Base-by-base conservation (phyloP, 2,113 vertebrate genomes). In the Calypte anna region DNA sequence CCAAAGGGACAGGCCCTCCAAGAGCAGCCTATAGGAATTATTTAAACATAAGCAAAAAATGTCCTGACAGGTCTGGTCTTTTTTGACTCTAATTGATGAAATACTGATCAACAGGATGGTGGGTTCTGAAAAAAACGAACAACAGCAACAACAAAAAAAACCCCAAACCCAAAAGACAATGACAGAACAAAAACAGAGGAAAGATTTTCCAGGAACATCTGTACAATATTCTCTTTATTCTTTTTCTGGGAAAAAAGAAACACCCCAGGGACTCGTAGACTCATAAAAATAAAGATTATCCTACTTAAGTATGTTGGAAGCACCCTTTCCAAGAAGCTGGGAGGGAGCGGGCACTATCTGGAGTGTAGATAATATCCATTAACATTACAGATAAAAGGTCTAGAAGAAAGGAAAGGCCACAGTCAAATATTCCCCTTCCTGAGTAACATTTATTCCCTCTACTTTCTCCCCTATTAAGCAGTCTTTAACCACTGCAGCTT, bases 181-280 rank as follows among this genome's bases (percentile, higher is more conserved):
- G 11, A 40, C 40, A 40, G 10, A 40, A 40, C 40, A 40, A 40
- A 12, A 40, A 40, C 40, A 40, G 11, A 40, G 12, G 11, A 40
- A 69, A 70, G 5, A 19, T 57, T 87, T 94, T 93, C 59, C 57
- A 66, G 74, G 30, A 74, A 87, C 64, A 50, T 18, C 58, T 54
- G 4, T 15, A 10, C 57, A 4, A 64, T 54, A 31, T 5, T 15
- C 8, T 72, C 64, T 86, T 92, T 48, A n/a, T n/a, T n/a, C n/a
- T n/a, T n/a, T n/a, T n/a, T 88, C 84, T 87, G 53, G 70, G 64
- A 95, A 89, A 91, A 64, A 66, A 82, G 70, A 68, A 87, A 61
- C 14, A 72, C 25, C 6, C 27, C 24, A 51, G 70, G 57, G 53
- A 76, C 31, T 24, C 40, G 30, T 4, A 77, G 27, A 55, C 21